Evolutionary conservation across 2,797 vertebrate genomes (phyloP).

Genomic region (Sardinella longiceps): DNA sequence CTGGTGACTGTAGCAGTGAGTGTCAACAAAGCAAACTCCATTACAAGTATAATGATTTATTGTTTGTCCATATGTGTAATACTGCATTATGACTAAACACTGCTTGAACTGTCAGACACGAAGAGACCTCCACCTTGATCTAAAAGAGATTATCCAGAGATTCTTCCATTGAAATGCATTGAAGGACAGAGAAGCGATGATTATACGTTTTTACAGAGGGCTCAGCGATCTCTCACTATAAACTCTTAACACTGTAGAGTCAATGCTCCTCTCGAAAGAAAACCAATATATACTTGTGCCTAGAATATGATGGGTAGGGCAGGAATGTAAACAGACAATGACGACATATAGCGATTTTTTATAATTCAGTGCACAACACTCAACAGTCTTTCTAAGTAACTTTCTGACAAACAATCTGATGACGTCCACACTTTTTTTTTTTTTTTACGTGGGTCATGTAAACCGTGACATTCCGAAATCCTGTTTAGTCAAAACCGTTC

Average conservation of each 20-base stretch:
- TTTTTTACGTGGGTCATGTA: constrained; percentile 41
- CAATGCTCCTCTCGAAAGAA: neutral
- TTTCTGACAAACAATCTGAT: constrained; percentile 54
- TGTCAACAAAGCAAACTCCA: neutral
- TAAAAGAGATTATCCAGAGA: neutral
- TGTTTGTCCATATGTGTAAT: constrained; percentile 48
- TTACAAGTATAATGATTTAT: neutral
- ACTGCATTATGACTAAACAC: constrained; percentile 68
- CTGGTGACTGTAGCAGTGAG: neutral
- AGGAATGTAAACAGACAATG: neutral
- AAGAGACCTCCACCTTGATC: neutral
- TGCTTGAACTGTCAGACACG: constrained; percentile 46
- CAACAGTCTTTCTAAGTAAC: constrained; percentile 45
- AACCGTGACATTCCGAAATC: constrained; percentile 60
- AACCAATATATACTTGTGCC: constrained; percentile 10
- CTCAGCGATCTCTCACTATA: constrained; percentile 2
- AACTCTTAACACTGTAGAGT: neutral
- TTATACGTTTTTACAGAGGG: neutral
- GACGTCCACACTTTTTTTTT: constrained; percentile 61
- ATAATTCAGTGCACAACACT: constrained; percentile 36
- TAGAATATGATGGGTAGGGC: neutral
- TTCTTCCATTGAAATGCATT: neutral
- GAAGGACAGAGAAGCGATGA: neutral
- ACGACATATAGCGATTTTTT: neutral
- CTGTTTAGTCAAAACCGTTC: constrained; percentile 47